Evolutionary conservation across 2,888 invertebrate species (phyloP).

Genomic region (Hydriomena furcata): DNA sequence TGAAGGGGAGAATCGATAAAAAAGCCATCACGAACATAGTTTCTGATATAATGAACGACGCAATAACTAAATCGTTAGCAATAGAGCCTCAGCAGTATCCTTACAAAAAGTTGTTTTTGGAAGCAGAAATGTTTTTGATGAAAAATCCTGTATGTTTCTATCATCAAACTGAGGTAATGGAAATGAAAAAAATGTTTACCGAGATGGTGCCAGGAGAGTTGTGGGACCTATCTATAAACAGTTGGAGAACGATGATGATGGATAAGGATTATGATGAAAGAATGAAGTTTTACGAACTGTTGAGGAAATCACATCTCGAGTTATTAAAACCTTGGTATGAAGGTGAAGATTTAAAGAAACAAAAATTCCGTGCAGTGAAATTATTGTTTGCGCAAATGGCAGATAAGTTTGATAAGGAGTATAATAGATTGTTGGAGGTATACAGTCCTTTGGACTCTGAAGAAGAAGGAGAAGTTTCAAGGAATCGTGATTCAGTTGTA

Average conservation of each 20-base stretch:
- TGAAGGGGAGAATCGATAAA: constrained; percentile 52
- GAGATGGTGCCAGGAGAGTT: constrained; percentile 52
- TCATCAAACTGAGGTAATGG: constrained; percentile 69
- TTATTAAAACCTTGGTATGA: constrained; percentile 68
- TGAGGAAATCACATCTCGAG: constrained; percentile 55
- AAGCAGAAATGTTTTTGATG: constrained; percentile 69
- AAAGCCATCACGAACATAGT: constrained; percentile 51
- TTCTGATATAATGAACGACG: constrained; percentile 46
- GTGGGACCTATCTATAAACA: constrained; percentile 67
- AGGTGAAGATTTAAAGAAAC: constrained; percentile 51
- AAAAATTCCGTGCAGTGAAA: constrained; percentile 60
- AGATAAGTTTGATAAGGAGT: constrained; percentile 61
- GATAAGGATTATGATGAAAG: constrained; percentile 62
- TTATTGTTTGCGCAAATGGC: constrained; percentile 55
- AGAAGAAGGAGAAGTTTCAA: constrained; percentile 2
- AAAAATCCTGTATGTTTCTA: constrained; percentile 74
- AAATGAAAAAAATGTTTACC: constrained; percentile 55
- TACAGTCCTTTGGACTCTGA: constrained; percentile 13
- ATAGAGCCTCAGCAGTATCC: constrained; percentile 59
- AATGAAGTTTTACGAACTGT: constrained; percentile 60
- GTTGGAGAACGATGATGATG: constrained; percentile 69
- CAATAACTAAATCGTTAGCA: constrained; percentile 48
- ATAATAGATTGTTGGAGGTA: constrained; percentile 40
- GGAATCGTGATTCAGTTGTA: background rate
- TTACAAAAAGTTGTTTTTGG: constrained; percentile 64